Conservation (phyloP, 2,888 invertebrate species). For the Ecdyonurus torrentis region DNA sequence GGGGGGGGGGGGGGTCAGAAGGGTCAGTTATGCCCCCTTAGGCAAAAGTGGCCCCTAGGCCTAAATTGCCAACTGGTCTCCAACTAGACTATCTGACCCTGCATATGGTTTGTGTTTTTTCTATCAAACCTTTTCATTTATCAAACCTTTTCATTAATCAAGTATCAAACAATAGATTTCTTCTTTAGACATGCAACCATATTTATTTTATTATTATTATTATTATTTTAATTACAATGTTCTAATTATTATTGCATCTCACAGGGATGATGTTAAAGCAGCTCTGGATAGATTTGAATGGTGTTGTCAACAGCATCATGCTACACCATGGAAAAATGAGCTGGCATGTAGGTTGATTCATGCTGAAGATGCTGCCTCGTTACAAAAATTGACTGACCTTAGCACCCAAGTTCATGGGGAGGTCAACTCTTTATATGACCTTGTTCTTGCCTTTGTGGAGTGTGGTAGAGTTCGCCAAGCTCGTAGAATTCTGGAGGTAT, state of each 20-base stretch:
- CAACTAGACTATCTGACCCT: no score
- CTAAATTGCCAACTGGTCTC: no score
- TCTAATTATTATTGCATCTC: no score
- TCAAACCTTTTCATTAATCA: no score
- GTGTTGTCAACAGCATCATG: conserved; percentile 44
- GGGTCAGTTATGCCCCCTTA: no score
- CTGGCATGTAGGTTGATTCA: conserved; percentile 53
- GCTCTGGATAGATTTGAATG: conserved; percentile 56
- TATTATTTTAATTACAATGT: no score
- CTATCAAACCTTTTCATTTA: no score
- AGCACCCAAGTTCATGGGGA: conserved; percentile 64
- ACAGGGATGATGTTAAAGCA: conserved; percentile 43
- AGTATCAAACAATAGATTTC: no score
- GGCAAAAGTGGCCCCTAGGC: no score
- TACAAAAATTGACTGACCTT: conserved; percentile 71
- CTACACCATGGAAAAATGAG: conserved; percentile 61
- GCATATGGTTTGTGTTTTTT: no score
- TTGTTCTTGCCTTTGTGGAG: conserved; percentile 69
- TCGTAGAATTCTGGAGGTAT: conserved; percentile 55
- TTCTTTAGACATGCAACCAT: background rate
- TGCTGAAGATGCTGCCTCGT: conserved; percentile 53
- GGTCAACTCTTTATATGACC: conserved; percentile 65
- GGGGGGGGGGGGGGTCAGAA: no score
- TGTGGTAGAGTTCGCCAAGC: conserved; percentile 65
- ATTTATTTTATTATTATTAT: background rate